A percentile compares a stretch with the other conserved stretches of the same genome.
Conservation (phyloP, 2,113 vertebrate species). For the Hyaena hyaena region DNA sequence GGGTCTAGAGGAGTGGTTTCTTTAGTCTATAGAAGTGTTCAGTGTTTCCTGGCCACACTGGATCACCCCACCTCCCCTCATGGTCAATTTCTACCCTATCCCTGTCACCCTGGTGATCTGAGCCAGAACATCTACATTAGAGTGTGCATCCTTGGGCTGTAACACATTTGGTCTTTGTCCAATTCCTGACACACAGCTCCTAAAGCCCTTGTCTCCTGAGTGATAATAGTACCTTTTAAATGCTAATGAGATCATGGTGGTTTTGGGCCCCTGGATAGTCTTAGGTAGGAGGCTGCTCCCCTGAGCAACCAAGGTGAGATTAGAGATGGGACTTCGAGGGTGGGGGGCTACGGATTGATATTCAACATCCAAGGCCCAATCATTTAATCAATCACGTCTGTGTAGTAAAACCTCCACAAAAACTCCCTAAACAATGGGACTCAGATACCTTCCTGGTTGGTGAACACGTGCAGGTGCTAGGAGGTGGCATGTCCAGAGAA, state of each 20-base stretch:
- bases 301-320: neutral
- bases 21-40: neutral
- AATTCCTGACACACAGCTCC: too few species aligned
- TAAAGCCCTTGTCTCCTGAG: neutral
- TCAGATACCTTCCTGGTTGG: neutral
- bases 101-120: neutral
- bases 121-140: neutral
- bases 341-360: neutral
- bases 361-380: neutral
- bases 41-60: neutral
- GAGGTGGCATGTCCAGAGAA: neutral
- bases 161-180: neutral
- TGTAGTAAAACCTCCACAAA: neutral
- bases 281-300: neutral
- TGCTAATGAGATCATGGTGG: too few species aligned
- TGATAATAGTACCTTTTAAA: neutral
- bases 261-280: neutral
- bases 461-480: too few species aligned
- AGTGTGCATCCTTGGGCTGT: neutral
- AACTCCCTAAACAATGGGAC: neutral
- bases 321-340: neutral
- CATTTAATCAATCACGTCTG: neutral
- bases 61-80: neutral
- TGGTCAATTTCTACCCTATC: neutral
- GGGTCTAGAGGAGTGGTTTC: neutral